Evolutionary conservation across 2,888 invertebrate genomes (phyloP), one percentile per base, ranked within the genome.

Genomic region (Stenchaetothrips biformis): DNA sequence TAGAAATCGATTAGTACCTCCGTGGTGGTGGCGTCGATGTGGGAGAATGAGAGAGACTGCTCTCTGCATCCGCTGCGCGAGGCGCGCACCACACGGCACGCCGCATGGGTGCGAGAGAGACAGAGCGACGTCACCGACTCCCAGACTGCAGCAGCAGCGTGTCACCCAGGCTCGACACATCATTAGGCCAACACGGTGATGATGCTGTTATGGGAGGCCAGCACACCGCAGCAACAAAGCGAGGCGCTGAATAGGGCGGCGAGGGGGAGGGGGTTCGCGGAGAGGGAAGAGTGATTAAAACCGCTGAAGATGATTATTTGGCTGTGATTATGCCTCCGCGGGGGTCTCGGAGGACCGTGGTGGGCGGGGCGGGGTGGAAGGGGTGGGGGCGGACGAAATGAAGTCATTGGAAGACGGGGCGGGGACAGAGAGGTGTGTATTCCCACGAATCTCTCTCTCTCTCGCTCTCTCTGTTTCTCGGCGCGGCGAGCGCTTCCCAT

Each of bases 231-330:
- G 25, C 67, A 74, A 74, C 21, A 74, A 25, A 59, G 59, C 59
- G 13, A 13, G 59, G 67, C 21, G 25, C 37, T 37, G 37, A 37
- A 37, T 37, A 37, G 37, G 4, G 21, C 67, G 67, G 25, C 21
- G 25, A 7, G 25, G 67, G 25, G 67, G 9, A 21, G 67, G 21
- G 37, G 37, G 37, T 37, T 2, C 53, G 13, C 13, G 9, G 16
- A 16, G 9, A 21, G 67, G 67, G 67, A 59, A 59, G 59, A 74
- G 67, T 74, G 67, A 74, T 74, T 74, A 74, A 74, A 74, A 74
- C 67, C 67, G 67, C 67, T 74, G 67, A 74, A 74, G 67, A 74
- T 74, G 67, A 74, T 74, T 74, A 74, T 74, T 74, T 74, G 25
- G 67, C 67, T 21, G 67, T 74, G 67, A 74, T 74, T 74, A 74